Conservation (phyloP, 1,140 invertebrate species). For the Dufourea novaeangliae region DNA sequence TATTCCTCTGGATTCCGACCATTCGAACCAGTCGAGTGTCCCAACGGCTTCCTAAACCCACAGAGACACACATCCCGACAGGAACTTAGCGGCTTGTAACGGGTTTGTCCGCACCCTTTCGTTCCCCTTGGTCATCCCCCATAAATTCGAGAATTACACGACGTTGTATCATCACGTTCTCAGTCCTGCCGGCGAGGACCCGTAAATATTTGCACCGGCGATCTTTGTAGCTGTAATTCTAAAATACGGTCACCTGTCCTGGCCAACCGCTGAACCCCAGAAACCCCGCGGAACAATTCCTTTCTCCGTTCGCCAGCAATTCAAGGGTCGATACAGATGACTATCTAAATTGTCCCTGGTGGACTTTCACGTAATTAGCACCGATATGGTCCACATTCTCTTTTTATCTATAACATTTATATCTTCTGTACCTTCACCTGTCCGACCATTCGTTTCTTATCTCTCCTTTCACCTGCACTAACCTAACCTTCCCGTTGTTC, state of each 20-base stretch:
- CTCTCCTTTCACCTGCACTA: not conserved
- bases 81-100: constrained; percentile 17
- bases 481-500: not conserved
- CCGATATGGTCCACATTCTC: constrained; percentile 36
- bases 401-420: constrained; percentile 41
- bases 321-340: not conserved
- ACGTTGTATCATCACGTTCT: constrained; percentile 8
- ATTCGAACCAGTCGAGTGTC: not conserved
- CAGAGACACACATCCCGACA: not conserved
- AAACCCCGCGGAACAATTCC: not conserved
- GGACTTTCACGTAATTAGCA: constrained; percentile 48
- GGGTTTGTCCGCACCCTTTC: constrained; percentile 27
- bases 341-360: constrained; percentile 49
- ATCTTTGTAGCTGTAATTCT: constrained; percentile 53
- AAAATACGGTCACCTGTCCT: constrained; percentile 42
- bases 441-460: not conserved
- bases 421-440: not conserved
- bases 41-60: constrained; percentile 15
- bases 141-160: constrained; percentile 70
- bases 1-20: too few species aligned
- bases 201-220: constrained; percentile 68
- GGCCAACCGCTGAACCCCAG: not conserved
- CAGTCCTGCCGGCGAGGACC: constrained; percentile 13
- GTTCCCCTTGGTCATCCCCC: constrained; percentile 46
- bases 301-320: not conserved